These are phyloP conservation scores for Germaria angustata DNA, from an alignment of 2,888 invertebrate genomes.

Conservation along the genomic window DNA sequence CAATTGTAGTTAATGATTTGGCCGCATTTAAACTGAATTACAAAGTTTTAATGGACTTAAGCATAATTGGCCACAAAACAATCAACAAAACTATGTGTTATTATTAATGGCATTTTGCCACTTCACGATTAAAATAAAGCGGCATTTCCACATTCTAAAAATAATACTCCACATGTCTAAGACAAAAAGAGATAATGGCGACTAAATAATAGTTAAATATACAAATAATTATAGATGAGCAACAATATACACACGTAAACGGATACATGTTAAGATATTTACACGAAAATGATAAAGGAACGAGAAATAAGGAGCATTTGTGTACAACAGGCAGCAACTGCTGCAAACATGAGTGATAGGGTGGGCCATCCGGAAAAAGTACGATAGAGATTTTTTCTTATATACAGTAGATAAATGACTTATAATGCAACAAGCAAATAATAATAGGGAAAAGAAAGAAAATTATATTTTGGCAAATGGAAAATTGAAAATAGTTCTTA, in stretches of 20 bases:
- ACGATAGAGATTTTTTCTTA: too few relatives aligned
- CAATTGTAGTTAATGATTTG: conserved; percentile 16
- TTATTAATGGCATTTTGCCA: conserved; percentile 66
- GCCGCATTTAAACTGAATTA: conserved; percentile 47
- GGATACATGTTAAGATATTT: conserved; percentile 27
- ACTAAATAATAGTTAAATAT: conserved; percentile 63
- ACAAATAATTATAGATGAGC: conserved; percentile 60
- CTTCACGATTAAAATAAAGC: conserved; percentile 29
- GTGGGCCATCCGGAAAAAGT: background rate
- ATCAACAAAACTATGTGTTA: conserved; percentile 53
- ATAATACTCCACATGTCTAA: conserved; percentile 23
- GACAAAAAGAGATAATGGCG: conserved; percentile 58
- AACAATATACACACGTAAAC: conserved; percentile 9
- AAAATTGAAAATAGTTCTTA: too few relatives aligned
- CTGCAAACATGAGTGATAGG: background rate
- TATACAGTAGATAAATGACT: too few relatives aligned
- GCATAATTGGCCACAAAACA: conserved; percentile 36
- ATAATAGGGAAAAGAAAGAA: too few relatives aligned
- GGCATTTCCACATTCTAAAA: conserved; percentile 50
- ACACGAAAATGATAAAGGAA: background rate
- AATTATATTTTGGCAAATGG: too few relatives aligned
- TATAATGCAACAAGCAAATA: too few relatives aligned
- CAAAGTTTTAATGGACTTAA: conserved; percentile 39
- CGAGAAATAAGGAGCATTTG: background rate
- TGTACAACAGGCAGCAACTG: conserved; percentile 17